These are phyloP conservation scores for Gobio gobio DNA, from an alignment of 2,113 vertebrate genomes.

Conservation along the genomic window DNA sequence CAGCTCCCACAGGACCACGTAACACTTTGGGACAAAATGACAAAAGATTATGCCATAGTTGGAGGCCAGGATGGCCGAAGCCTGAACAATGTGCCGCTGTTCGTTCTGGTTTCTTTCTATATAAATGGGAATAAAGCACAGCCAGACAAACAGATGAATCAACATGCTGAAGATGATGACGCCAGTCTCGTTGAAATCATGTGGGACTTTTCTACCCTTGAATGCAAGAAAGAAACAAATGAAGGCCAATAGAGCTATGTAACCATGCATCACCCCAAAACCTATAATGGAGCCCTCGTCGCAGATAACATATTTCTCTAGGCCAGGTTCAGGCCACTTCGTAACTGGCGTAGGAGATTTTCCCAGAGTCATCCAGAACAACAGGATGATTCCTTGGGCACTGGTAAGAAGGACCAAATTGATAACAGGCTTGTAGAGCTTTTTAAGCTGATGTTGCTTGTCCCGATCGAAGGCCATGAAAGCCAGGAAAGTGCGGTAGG, in stretches of 20 bases:
- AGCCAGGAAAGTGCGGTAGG: constrained; percentile 64
- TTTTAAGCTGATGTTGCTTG: constrained; percentile 37
- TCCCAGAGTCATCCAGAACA: constrained; percentile 65
- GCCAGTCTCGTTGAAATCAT: constrained; percentile 69
- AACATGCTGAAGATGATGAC: constrained; percentile 76
- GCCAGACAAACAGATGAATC: constrained; percentile 74
- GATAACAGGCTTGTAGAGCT: constrained; percentile 61
- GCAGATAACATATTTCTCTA: constrained; percentile 43
- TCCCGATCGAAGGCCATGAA: constrained; percentile 62
- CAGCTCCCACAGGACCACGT: constrained; percentile 55
- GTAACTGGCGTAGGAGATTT: constrained; percentile 51
- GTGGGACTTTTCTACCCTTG: constrained; percentile 68
- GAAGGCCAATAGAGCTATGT: constrained; percentile 68
- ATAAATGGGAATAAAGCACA: constrained; percentile 71
- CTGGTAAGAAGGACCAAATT: constrained; percentile 55
- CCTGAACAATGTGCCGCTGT: constrained; percentile 61
- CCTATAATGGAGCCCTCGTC: constrained; percentile 63
- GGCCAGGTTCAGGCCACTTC: background rate
- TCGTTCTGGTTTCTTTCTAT: constrained; percentile 55
- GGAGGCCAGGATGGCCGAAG: constrained; percentile 71
- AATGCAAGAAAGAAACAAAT: constrained; percentile 71
- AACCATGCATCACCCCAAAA: constrained; percentile 70
- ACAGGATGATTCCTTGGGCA: constrained; percentile 66
- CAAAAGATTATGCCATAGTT: constrained; percentile 71
- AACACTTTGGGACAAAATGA: constrained; percentile 69